These are phyloP conservation scores for Dufourea novaeangliae DNA, from an alignment of 1,140 invertebrate species.

Conservation along the genomic window DNA sequence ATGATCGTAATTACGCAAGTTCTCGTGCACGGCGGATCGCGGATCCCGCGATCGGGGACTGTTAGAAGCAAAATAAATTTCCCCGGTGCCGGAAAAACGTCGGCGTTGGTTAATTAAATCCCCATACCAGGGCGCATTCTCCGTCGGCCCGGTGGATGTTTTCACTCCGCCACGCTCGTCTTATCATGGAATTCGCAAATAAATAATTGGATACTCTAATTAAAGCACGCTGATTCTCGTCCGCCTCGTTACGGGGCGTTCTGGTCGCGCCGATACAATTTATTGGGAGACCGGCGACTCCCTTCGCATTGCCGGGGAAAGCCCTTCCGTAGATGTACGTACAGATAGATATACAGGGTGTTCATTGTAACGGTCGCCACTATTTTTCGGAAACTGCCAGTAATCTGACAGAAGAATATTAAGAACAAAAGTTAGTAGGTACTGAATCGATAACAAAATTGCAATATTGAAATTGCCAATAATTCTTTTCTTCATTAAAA, in stretches of 20 bases:
- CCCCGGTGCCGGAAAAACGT: conserved; percentile 28
- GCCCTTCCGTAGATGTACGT: too few species aligned
- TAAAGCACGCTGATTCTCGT: conserved; percentile 13
- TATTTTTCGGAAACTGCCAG: too few species aligned
- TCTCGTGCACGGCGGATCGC: neutral
- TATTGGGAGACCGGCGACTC: neutral
- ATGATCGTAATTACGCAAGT: conserved; percentile 16
- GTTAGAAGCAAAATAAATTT: conserved; percentile 34
- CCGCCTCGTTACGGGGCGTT: neutral
- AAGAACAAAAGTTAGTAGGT: too few species aligned
- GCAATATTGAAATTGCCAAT: neutral
- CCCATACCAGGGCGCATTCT: neutral
- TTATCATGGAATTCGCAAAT: conserved; percentile 34
- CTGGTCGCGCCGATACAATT: neutral
- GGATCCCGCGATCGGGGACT: conserved; percentile 1
- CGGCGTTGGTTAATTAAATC: conserved; percentile 30
- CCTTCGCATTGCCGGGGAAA: neutral
- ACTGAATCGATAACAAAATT: too few species aligned
- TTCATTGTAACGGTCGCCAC: too few species aligned
- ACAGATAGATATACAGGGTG: too few species aligned
- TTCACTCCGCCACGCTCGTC: neutral
- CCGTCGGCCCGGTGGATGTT: neutral
- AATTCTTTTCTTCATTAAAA: too few species aligned
- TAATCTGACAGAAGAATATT: too few species aligned
- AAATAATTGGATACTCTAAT: conserved; percentile 40